phyloP scores from a whole-genome alignment of 1,140 invertebrate species.

The Platorchestia sp. region DNA sequence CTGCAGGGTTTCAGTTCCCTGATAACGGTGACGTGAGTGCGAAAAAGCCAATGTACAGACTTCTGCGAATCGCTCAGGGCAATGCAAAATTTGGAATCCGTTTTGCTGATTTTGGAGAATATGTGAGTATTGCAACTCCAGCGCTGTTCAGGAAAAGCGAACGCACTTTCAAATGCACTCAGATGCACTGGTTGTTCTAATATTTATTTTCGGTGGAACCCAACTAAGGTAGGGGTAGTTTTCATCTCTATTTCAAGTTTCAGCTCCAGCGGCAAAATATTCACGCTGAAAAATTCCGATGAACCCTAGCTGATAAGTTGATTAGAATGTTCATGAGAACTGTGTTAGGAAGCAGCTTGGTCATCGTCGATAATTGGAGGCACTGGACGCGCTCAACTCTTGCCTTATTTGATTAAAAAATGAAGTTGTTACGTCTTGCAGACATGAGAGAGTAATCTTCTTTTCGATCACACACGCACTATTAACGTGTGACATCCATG shows the following conservation, averaged over 20 bases:
- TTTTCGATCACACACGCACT: not conserved
- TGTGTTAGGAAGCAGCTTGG: not conserved
- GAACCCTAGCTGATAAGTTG: conserved; percentile 28
- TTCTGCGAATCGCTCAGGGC: too few relatives aligned
- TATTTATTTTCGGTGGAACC: not conserved
- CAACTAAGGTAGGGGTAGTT: not conserved
- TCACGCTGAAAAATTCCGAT: conserved; percentile 12
- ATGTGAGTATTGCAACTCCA: too few relatives aligned
- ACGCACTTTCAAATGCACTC: not conserved
- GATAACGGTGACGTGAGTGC: too few relatives aligned
- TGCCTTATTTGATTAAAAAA: not conserved
- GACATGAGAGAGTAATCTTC: not conserved
- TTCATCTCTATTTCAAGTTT: not conserved
- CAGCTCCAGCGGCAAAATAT: not conserved
- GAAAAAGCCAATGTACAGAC: too few relatives aligned
- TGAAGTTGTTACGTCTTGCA: not conserved
- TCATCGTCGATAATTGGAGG: conserved; percentile 34
- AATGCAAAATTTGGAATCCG: too few relatives aligned
- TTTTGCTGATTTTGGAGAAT: too few relatives aligned
- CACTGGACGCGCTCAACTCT: not conserved
- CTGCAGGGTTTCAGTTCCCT: too few relatives aligned
- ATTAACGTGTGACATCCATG: not conserved
- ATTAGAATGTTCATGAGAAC: conserved; percentile 29
- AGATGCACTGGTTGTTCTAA: not conserved
- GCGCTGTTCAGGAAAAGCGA: not conserved